Percentiles rank a stretch among this genome's conserved stretches.
These are phyloP conservation scores for Asteroscopus sphinx DNA, from an alignment of 2,888 invertebrate species.

Conservation along the genomic window DNA sequence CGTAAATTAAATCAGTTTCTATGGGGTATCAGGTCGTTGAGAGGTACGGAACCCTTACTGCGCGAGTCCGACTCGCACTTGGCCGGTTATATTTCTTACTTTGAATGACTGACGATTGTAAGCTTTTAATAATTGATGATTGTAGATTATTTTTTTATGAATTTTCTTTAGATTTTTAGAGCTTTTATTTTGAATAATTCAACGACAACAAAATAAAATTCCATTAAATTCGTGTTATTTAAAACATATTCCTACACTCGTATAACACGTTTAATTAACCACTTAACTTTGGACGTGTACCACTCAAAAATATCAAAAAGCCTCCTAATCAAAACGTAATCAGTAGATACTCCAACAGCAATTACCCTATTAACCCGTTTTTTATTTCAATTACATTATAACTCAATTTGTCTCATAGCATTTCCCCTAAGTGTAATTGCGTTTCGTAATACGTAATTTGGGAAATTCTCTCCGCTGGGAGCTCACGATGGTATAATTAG, in stretches of 20 bases:
- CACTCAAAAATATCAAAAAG: conserved; percentile 4
- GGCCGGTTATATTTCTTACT: no score
- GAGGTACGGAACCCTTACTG: no score
- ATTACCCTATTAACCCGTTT: conserved; percentile 50
- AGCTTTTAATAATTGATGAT: no score
- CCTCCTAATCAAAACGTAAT: conserved; percentile 11
- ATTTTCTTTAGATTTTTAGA: no score
- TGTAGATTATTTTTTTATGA: no score
- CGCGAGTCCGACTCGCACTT: no score
- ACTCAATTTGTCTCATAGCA: conserved; percentile 76
- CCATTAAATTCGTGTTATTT: no score
- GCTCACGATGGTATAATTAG: conserved; percentile 84
- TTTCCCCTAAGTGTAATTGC: conserved; percentile 81
- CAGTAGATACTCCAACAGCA: conserved; percentile 4
- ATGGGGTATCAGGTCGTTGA: no score
- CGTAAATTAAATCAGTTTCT: no score
- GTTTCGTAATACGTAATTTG: conserved; percentile 84
- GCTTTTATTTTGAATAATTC: no score
- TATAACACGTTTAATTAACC: not conserved
- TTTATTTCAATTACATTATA: conserved; percentile 68
- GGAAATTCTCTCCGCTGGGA: conserved; percentile 79
- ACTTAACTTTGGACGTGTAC: not conserved
- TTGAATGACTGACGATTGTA: no score
- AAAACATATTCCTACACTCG: not conserved
- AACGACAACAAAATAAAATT: no score